Evolutionary conservation across 2,797 vertebrate genomes (phyloP), one percentile per base, ranked within the genome.

Genomic region (Gobio occitaniae): DNA sequence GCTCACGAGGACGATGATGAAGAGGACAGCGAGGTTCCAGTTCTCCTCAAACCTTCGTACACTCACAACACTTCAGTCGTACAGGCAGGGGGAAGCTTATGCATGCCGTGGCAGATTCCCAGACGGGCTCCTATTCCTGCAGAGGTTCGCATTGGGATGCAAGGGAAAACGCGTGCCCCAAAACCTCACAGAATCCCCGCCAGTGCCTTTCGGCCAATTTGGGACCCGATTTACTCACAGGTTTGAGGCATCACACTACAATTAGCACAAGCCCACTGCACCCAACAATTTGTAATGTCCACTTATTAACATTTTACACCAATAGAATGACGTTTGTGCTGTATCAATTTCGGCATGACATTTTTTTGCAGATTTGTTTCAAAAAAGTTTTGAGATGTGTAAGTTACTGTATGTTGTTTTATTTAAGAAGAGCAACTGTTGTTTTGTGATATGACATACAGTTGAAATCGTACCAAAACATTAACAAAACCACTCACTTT

Each of bases 31-130:
- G 93, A 95, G 87, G 94, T 95, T 65, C 95, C 95, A 0, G 95
- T 96, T 78, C 93, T 96, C 56, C 76, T 96, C n/a, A 95, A 94
- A 86, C 95, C 95, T 0, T 91, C 93, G 0, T 93, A 90, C 88
- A 84, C 87, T 71, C 91, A 90, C 54, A 72, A 59, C 50, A 15
- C 63, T 44, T 65, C 82, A 15, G n/a, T 21, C 3, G 36, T 50
- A 84, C 88, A 91, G 74, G 84, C 91, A n/a, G 94, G 95, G 81
- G 92, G 94, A 63, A 93, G 92, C 6, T 92, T 94, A 83, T 94
- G 93, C 85, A 89, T 94, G 86, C 90, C 93, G 84, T 95, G 94
- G 95, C 95, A 95, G 93, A 94, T 95, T 21, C 95, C 94, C 83
- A 90, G 94, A 15, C 16, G 93, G 6, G 94, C 94, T 4, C 95